These are phyloP conservation scores for Ethmia dodecea DNA, from an alignment of 2,888 invertebrate genomes.

Conservation along the genomic window DNA sequence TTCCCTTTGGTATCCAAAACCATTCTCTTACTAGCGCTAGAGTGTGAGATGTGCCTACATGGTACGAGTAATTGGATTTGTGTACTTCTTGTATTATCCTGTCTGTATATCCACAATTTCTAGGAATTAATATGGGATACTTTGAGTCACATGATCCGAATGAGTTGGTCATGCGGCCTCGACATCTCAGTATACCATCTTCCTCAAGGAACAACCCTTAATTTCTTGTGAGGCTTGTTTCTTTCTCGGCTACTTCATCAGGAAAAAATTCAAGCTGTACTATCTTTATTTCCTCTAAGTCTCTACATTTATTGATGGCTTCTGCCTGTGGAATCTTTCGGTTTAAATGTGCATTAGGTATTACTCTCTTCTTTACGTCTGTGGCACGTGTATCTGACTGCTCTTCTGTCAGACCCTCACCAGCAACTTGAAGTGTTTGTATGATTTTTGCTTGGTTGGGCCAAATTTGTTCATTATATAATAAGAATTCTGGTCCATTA, in stretches of 20 bases:
- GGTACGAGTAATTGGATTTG: conserved; percentile 9
- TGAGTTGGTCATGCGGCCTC: not conserved
- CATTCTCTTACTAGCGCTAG: conserved; percentile 1
- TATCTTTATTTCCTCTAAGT: too few species aligned
- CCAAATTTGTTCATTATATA: too few species aligned
- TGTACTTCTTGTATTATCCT: conserved; percentile 5
- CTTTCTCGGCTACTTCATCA: not conserved
- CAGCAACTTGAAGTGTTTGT: too few species aligned
- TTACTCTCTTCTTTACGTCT: too few species aligned
- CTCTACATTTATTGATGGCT: too few species aligned
- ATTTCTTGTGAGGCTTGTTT: not conserved
- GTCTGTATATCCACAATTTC: conserved; percentile 3
- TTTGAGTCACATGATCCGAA: conserved; percentile 6
- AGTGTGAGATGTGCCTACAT: conserved; percentile 11
- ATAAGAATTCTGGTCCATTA: too few species aligned
- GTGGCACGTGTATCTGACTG: too few species aligned
- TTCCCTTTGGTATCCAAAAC: conserved; percentile 11
- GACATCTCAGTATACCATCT: not conserved
- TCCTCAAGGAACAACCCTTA: not conserved
- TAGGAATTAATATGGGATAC: conserved; percentile 10
- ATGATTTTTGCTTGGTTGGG: too few species aligned
- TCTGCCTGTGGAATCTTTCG: too few species aligned
- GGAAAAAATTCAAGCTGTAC: not conserved
- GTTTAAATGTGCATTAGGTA: too few species aligned
- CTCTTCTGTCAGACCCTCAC: too few species aligned